phyloP scores from a whole-genome alignment of 2,113 vertebrate species.

The Crotalus helleri region DNA sequence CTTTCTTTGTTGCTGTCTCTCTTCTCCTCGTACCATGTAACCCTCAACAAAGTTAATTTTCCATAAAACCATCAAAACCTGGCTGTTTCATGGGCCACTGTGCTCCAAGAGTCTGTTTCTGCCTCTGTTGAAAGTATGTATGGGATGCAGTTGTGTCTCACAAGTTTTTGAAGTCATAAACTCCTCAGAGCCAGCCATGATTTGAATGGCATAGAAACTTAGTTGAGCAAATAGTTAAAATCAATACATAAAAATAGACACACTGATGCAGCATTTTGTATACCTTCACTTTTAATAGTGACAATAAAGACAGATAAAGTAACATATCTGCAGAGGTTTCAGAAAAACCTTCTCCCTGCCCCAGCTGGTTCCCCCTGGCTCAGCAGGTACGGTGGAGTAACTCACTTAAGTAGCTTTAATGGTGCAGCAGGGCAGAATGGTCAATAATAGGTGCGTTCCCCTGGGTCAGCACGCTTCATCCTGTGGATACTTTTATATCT shows the following conservation, averaged over 20 bases:
- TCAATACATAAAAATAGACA: conserved; percentile 12
- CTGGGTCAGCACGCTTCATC: conserved; percentile 13
- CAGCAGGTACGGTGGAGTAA: rapidly evolving
- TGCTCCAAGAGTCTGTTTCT: neutral
- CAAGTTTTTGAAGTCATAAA: neutral
- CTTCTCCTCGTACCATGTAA: neutral
- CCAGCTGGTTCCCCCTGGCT: conserved; percentile 9
- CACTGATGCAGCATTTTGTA: conserved; percentile 19
- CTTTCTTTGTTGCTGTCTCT: neutral
- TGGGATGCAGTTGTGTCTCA: neutral
- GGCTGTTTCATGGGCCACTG: neutral
- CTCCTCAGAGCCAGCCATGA: neutral
- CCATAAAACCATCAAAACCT: neutral
- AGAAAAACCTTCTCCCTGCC: conserved; percentile 23
- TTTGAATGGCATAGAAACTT: neutral
- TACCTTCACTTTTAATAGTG: conserved; percentile 19
- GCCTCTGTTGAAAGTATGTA: neutral
- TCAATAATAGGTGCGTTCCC: neutral
- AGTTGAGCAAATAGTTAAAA: neutral
- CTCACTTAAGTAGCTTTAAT: conserved; percentile 19
- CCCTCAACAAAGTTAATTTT: neutral
- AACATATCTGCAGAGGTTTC: conserved; percentile 4
- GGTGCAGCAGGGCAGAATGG: conserved; percentile 2
- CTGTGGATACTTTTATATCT: conserved; percentile 18
- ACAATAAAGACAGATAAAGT: conserved; percentile 41